Evolutionary conservation across 2,888 invertebrate genomes (phyloP).

Genomic region (Eupithecia tripunctaria): DNA sequence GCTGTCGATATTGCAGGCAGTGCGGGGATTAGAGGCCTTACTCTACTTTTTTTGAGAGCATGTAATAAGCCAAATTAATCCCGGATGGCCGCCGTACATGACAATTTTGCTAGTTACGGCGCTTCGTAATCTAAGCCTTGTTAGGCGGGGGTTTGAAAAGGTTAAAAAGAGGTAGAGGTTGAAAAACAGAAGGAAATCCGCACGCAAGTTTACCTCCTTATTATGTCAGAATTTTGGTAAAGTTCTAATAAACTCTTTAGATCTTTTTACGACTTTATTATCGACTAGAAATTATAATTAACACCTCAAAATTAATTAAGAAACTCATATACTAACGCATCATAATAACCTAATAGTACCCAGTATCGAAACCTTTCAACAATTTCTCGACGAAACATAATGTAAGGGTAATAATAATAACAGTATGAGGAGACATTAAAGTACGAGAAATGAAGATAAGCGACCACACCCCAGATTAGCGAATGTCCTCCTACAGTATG

Average conservation of each 20-base stretch:
- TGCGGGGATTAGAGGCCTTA: slow-evolving; percentile 42
- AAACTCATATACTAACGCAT: neutral
- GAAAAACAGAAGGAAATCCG: neutral
- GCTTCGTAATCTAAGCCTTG: slow-evolving; percentile 23
- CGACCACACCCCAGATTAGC: slow-evolving; percentile 29
- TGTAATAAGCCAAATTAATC: slow-evolving; percentile 49
- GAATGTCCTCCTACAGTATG: slow-evolving; percentile 28
- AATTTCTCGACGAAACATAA: neutral
- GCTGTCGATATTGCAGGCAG: slow-evolving; percentile 61
- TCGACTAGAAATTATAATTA: neutral
- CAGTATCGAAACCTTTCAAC: neutral
- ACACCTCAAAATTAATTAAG: neutral
- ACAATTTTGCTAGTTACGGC: slow-evolving; percentile 30
- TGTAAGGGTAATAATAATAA: slow-evolving; percentile 29
- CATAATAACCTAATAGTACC: neutral
- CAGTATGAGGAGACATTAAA: slow-evolving; percentile 25
- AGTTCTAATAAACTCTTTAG: neutral
- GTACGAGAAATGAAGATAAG: slow-evolving; percentile 27
- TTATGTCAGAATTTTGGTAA: neutral
- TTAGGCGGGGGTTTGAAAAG: slow-evolving; percentile 2
- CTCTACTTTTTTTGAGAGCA: slow-evolving; percentile 43
- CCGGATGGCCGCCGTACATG: slow-evolving; percentile 33
- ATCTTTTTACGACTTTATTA: neutral
- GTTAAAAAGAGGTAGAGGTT: slow-evolving; percentile 1
- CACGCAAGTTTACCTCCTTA: neutral